These are phyloP conservation scores for Allobates femoralis DNA, from an alignment of 2,797 vertebrate species.

Conservation along the genomic window DNA sequence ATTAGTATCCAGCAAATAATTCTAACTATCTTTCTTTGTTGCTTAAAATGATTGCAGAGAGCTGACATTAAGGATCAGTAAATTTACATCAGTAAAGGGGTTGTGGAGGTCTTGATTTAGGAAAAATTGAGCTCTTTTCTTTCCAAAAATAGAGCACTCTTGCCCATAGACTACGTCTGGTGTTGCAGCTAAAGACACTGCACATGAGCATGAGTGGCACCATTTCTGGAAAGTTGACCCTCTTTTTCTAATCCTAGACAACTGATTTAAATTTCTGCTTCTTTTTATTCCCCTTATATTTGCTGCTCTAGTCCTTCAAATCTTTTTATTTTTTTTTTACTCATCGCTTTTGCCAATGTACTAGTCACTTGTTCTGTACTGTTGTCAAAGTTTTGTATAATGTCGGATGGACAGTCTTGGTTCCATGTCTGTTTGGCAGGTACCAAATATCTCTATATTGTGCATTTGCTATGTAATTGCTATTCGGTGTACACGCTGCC, in stretches of 20 bases:
- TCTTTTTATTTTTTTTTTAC: conserved; percentile 6
- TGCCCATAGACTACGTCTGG: background rate
- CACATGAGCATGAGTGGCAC: background rate
- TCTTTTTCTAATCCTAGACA: background rate
- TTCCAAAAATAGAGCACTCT: background rate
- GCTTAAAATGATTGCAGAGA: background rate
- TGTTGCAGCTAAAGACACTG: background rate
- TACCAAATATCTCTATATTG: background rate
- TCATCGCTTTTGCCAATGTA: background rate
- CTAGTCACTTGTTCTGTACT: background rate
- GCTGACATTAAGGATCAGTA: background rate
- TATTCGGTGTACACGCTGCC: conserved; percentile 29
- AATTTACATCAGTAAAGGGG: background rate
- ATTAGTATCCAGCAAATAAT: background rate
- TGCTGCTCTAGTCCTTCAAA: background rate
- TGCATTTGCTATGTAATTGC: conserved; percentile 14
- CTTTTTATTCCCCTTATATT: background rate
- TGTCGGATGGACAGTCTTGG: conserved; percentile 25
- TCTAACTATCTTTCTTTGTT: background rate
- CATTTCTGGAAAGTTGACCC: background rate
- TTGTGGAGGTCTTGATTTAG: background rate
- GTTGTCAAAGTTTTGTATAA: conserved; percentile 24
- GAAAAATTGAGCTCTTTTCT: background rate
- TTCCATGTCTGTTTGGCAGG: background rate
- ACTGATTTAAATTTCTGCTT: background rate